A percentile compares a stretch with the other conserved stretches of the same genome.
Conservation (phyloP, 2,888 invertebrate species). For the Drosophila niveifrons region DNA sequence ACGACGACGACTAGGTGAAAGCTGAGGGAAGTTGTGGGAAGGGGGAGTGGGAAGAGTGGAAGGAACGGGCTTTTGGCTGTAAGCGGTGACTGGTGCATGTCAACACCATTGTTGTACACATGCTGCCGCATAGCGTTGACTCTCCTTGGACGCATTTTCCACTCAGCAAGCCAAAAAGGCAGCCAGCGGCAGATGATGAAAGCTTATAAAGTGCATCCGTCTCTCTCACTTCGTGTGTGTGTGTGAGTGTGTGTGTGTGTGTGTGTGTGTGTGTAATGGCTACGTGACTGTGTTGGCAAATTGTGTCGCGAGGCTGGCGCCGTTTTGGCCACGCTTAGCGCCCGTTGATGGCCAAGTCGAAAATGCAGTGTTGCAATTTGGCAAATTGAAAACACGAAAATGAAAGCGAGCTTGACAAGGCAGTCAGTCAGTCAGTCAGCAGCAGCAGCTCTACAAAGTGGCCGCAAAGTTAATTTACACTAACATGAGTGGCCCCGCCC, state of each 20-base stretch:
- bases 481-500: constrained; percentile 23
- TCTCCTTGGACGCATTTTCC: constrained; percentile 64
- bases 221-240: constrained; percentile 15
- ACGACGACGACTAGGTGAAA: constrained; percentile 5
- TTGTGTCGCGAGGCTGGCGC: constrained; percentile 31
- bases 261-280: constrained; percentile 20
- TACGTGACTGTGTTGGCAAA: constrained; percentile 73
- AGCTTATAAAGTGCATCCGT: constrained; percentile 54
- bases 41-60: neutral
- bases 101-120: constrained; percentile 61
- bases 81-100: constrained; percentile 59
- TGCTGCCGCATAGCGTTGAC: constrained; percentile 31
- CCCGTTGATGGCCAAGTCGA: constrained; percentile 60
- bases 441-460: constrained; percentile 51
- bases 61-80: constrained; percentile 7
- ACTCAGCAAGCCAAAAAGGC: constrained; percentile 59
- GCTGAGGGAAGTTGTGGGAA: too few species aligned
- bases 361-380: constrained; percentile 76
- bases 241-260: constrained; percentile 23
- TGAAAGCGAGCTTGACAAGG: constrained; percentile 35
- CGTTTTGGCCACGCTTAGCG: constrained; percentile 48
- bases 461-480: constrained; percentile 73
- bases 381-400: constrained; percentile 74
- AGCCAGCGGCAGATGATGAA: constrained; percentile 40
- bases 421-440: neutral